Percentiles rank a stretch among this genome's conserved stretches.
phyloP scores from a whole-genome alignment of 2,888 invertebrate genomes.

The Anticlea derivata region DNA sequence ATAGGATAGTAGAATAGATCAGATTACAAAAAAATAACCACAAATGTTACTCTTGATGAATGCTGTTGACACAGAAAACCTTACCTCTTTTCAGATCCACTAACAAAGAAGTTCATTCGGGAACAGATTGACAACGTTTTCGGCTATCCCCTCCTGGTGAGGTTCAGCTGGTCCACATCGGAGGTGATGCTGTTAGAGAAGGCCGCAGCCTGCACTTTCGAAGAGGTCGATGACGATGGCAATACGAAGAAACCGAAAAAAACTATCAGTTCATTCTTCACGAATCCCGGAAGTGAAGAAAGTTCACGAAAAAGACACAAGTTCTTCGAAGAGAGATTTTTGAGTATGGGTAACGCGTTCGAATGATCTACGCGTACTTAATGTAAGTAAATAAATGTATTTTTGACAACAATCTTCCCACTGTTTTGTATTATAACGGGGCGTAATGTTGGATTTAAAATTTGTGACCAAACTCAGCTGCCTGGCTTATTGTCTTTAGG shows the following conservation, averaged over 20 bases:
- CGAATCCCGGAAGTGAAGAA: constrained; percentile 56
- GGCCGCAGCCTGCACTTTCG: constrained; percentile 89
- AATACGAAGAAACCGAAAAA: constrained; percentile 66
- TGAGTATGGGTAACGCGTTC: constrained; percentile 80
- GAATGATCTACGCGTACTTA: constrained; percentile 50
- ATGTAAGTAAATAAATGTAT: constrained; percentile 27
- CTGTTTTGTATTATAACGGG: not conserved
- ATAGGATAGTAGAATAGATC: too few species aligned
- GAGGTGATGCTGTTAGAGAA: constrained; percentile 89
- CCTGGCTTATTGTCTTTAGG: too few species aligned
- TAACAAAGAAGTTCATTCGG: constrained; percentile 94
- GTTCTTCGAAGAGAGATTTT: constrained; percentile 87
- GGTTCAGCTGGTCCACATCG: constrained; percentile 99
- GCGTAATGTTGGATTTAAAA: too few species aligned
- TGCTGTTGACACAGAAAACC: too few species aligned
- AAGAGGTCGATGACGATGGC: constrained; percentile 84
- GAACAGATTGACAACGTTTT: constrained; percentile 94
- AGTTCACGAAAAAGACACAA: constrained; percentile 82
- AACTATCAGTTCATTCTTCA: constrained; percentile 86
- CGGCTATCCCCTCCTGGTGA: constrained; percentile 96
- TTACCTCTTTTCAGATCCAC: constrained; percentile 89
- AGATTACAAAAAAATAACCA: too few species aligned
- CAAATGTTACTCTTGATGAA: too few species aligned
- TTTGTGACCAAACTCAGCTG: too few species aligned
- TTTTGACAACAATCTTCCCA: not conserved